Evolutionary conservation across 2,113 vertebrate species (phyloP).

Genomic region (Megalops atlanticus): DNA sequence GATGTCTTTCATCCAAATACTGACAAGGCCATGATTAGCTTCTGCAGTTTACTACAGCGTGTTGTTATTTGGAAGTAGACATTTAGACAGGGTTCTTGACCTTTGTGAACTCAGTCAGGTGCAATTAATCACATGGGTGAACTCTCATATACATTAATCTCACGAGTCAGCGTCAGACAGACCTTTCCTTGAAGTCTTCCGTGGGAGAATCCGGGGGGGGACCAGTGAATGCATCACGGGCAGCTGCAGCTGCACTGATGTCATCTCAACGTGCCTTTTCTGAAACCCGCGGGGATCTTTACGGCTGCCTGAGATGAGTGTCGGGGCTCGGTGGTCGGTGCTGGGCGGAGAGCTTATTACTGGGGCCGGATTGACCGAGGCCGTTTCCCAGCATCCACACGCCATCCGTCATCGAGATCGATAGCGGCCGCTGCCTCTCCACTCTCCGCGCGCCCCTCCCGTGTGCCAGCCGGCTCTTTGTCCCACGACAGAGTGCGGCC

Average conservation of each 20-base stretch:
- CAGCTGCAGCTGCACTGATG: neutral
- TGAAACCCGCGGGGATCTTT: neutral
- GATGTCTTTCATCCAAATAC: too few species aligned
- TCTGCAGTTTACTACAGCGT: neutral
- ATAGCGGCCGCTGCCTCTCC: neutral
- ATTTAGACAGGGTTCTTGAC: neutral
- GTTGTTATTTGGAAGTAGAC: too few species aligned
- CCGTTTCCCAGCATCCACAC: neutral
- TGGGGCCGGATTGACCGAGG: neutral
- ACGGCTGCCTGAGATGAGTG: neutral
- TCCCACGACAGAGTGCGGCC: too few species aligned
- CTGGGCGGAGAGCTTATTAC: conserved; percentile 1
- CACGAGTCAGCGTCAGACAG: neutral
- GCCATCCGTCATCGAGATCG: neutral
- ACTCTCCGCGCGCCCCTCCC: neutral
- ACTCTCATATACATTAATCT: neutral
- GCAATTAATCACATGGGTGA: neutral
- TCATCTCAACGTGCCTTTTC: neutral
- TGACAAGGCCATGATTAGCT: neutral
- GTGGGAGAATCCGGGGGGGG: neutral
- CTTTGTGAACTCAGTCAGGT: neutral
- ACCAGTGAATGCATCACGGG: neutral
- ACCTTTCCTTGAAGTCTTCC: neutral
- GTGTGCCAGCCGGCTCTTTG: neutral
- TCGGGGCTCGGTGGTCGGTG: neutral